These are phyloP conservation scores for Coenonympha glycerion DNA, from an alignment of 2,888 invertebrate species.

Conservation along the genomic window DNA sequence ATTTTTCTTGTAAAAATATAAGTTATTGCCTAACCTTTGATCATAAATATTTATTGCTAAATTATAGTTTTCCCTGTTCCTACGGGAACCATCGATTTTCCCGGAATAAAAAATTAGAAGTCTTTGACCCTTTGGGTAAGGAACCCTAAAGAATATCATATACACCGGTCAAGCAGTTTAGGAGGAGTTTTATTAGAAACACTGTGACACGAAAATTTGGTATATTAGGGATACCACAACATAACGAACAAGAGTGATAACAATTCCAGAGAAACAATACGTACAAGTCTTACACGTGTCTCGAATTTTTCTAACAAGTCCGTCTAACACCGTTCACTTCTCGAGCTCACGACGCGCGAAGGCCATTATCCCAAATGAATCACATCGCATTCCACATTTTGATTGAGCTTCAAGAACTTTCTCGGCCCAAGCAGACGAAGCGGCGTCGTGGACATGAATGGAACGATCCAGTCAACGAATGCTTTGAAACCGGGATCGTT, in stretches of 20 bases:
- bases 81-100: too few species aligned
- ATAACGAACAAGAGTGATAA: too few species aligned
- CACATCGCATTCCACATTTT: slow-evolving; percentile 29
- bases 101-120: too few species aligned
- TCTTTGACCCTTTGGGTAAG: too few species aligned
- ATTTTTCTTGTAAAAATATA: too few species aligned
- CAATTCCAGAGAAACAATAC: background rate
- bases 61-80: too few species aligned
- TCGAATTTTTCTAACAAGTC: slow-evolving; percentile 13
- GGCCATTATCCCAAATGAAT: slow-evolving; percentile 25
- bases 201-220: background rate
- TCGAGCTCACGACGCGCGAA: slow-evolving; percentile 21
- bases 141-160: too few species aligned
- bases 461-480: slow-evolving; percentile 43
- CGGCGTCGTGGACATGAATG: slow-evolving; percentile 57
- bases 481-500: slow-evolving; percentile 6
- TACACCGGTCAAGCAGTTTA: too few species aligned
- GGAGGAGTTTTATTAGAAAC: too few species aligned
- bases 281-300: slow-evolving; percentile 17
- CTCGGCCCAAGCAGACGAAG: slow-evolving; percentile 42
- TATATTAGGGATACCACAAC: background rate
- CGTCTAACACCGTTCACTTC: slow-evolving; percentile 19
- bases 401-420: slow-evolving; percentile 30
- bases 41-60: too few species aligned
- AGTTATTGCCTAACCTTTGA: too few species aligned